Base-by-base conservation (phyloP, 1,140 invertebrate species). In the Agrilus planipennis region DNA sequence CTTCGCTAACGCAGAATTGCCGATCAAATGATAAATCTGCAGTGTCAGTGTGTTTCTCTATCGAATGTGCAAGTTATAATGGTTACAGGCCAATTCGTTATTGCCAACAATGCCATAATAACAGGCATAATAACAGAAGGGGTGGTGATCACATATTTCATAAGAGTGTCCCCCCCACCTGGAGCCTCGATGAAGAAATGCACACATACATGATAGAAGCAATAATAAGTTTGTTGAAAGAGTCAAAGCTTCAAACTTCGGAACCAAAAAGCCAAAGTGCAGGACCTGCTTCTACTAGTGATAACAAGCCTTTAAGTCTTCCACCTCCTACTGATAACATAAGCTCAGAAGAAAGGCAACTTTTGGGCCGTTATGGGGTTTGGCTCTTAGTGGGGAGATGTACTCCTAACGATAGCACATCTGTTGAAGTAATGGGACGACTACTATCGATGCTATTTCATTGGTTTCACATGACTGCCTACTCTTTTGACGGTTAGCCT, bases 391-490 rank as follows among this genome's bases (percentile, higher is more conserved):
- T 95, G 21, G 90, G 91, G 27, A 74, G 96, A 44, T 96, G 91
- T 63, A 84, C 84, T 7, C 89, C 89, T 14, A 81, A 79, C 43
- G 71, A 82, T 27, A 78, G 81, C 48, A 82, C 90, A n/a, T 83
- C 88, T 4, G 68, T 82, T 57, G 86, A 93, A 64, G 79, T 90
- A 21, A 70, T 98, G 22, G 91, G 92, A 14, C 72, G 93, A 50
- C 73, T 99, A 48, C 70, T 99, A 18, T 87, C 89, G 39, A 93
- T 94, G 75, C 73, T 99, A 39, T 98, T 98, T 70, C 91, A 98
- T 66, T 99, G 95, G 95, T 99, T 98, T 71, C 88, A 96, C 70
- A 84, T 92, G 44, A 97, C 93, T 21, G 89, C 91, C 6, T 93
- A 90, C 65, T 80, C 93, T 12, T 92, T 91, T 58, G 89, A 94